Conservation (phyloP, 2,888 invertebrate species). For the Camptogramma bilineatum region DNA sequence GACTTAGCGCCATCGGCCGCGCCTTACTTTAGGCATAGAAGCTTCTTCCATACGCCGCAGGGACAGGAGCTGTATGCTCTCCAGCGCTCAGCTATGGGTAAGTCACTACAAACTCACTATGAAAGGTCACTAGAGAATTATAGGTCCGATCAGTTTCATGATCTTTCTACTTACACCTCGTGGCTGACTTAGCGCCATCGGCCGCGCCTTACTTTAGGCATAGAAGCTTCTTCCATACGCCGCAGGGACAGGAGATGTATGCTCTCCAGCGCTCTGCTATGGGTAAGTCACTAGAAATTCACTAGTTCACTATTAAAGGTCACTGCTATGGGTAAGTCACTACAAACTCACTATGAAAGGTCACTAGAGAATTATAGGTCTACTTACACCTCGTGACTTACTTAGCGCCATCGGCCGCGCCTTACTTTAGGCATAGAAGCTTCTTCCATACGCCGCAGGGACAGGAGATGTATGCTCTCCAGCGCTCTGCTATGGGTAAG, state of each 20-base stretch:
- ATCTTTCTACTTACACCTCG: conserved; percentile 94
- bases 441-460: conserved; percentile 88
- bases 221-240: conserved; percentile 87
- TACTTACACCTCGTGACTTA: conserved; percentile 93
- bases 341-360: background rate
- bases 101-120: too few relatives aligned
- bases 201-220: conserved; percentile 86
- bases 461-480: conserved; percentile 82
- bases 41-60: conserved; percentile 88
- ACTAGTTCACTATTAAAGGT: background rate
- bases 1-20: conserved; percentile 89
- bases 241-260: conserved; percentile 85
- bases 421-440: conserved; percentile 85
- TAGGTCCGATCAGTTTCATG: conserved; percentile 87
- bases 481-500: conserved; percentile 51
- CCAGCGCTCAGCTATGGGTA: conserved; percentile 56
- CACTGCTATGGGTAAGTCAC: background rate
- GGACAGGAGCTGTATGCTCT: conserved; percentile 85
- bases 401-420: conserved; percentile 88
- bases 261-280: conserved; percentile 66
- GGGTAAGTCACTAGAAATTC: conserved; percentile 52
- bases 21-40: conserved; percentile 84
- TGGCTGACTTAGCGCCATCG: conserved; percentile 89
- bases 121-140: too few relatives aligned
- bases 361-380: conserved; percentile 43